Base-by-base conservation (phyloP, 2,113 vertebrate species). In the Limnothrissa miodon region DNA sequence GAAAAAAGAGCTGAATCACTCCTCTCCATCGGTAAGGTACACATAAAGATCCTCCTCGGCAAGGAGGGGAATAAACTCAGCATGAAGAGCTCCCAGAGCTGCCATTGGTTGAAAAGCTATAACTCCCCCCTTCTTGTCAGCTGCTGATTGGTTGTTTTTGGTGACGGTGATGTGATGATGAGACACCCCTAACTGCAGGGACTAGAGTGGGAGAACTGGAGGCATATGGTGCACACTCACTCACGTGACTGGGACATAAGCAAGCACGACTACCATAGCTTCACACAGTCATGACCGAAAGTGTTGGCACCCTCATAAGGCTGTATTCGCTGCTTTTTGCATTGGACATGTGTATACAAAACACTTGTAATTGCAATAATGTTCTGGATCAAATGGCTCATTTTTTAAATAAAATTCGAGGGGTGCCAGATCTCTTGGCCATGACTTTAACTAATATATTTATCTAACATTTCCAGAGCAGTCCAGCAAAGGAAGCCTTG, bases 1-100 rank as follows among this genome's bases (percentile, higher is more conserved):
- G 4, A 21, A 46, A 83, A 86, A 86, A 81, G 1, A 86, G 87
- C 87, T 86, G 87, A 88, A 86, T 87, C 83, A 88, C 62, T 83
- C 82, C 66, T 33, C 66, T 74, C 66, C 66, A 74, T 74, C 66
- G 66, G 1, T 74, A 33, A 74, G 66, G 11, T 74, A 74, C 66
- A 74, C 15, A 33, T 74, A 36, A 74, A 74, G 66, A 36, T 39
- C 29, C 45, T 29, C 78, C 45, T 81, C 59, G 46, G 29, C 44
- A 46, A 53, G 15, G 42, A 74, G 23, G 83, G 78, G 80, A 59
- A 81, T 81, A 44, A 8, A 62, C 42, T 6, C 59, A 62, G 25
- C 59, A 23, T 62, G 23, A 62, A 29, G 4, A 74, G 13, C 66
- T 17, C 5, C 13, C 66, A 36, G 25, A 1, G 1, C 66, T 7